Base-by-base conservation (phyloP, 2,888 invertebrate genomes). In the Thalpophila matura region DNA sequence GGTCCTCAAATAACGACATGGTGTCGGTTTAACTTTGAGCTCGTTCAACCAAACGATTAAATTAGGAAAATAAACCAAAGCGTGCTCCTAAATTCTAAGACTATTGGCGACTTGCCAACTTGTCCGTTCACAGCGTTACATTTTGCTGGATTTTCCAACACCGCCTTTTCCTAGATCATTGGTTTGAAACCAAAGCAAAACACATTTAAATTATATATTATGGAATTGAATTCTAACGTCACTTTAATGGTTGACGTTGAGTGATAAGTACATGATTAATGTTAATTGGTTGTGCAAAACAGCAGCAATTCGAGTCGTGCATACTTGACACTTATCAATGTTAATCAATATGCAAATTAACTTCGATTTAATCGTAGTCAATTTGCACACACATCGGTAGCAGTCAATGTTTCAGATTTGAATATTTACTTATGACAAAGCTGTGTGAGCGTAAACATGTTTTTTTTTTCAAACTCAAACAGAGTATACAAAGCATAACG, bases 91-190 rank as follows among this genome's bases (percentile, higher is more conserved):
- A 60, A 69, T 43, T 43, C 65, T 31, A 46, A 66, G 43, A 37
- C 47, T 59, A 63, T 74, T 85, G 84, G 85, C 78, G 14, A 29
- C 31, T 45, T 46, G 79, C 83, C 81, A 83, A 60, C 55, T 42
- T 50, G 47, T 80, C 68, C 49, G 42, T 66, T 53, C 33, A 66
- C n/a, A 69, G 45, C 63, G 64, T 67, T 77, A 66, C 40, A 51
- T 69, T 63, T 54, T 45, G 51, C 27, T 74, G 57, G 43, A 65
- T 61, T 63, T 59, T 55, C 59, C 47, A 74, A 46, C 62, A 66
- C 56, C 73, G 33, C 69, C 69, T 75, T 77, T 82, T 74, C 59
- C 64, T 59, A 71, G 77, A 35, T 40, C 38, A 45, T 75, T 71
- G 63, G 65, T 72, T 47, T 59, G 35, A 43, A 56, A 27, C 18